A percentile compares a stretch with the other conserved stretches of the same genome.
Conservation (phyloP, 2,888 invertebrate genomes). For the Tiphia femorata region DNA sequence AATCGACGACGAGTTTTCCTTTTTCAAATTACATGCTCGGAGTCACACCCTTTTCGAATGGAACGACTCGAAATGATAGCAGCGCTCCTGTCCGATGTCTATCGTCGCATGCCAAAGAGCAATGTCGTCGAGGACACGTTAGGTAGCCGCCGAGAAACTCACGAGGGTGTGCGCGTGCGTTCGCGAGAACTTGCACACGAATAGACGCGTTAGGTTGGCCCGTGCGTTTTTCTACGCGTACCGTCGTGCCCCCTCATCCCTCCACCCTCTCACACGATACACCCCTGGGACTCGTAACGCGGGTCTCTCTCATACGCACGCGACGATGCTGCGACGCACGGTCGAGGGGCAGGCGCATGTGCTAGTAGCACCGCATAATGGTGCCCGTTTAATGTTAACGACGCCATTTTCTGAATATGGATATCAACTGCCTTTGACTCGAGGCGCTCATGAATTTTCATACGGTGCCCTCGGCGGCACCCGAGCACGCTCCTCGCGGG, state of each 20-base stretch:
- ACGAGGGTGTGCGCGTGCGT: slow-evolving; percentile 6
- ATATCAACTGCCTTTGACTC: slow-evolving; percentile 61
- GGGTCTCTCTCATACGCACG: slow-evolving; percentile 38
- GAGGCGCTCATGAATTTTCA: slow-evolving; percentile 64
- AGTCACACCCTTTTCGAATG: slow-evolving; percentile 61
- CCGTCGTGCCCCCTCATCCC: neutral
- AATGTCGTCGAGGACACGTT: slow-evolving; percentile 40
- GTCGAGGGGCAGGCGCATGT: slow-evolving; percentile 7
- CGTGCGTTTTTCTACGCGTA: neutral
- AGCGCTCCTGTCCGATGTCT: slow-evolving; percentile 44
- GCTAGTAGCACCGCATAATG: slow-evolving; percentile 56
- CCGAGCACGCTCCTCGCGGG: slow-evolving; percentile 24
- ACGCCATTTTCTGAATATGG: slow-evolving; percentile 66
- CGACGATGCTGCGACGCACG: slow-evolving; percentile 15
- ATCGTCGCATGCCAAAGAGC: slow-evolving; percentile 64
- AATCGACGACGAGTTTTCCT: slow-evolving; percentile 43
- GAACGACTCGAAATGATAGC: slow-evolving; percentile 62
- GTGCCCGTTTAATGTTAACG: slow-evolving; percentile 66
- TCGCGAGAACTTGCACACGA: neutral
- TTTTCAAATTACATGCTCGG: slow-evolving; percentile 54
- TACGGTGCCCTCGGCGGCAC: slow-evolving; percentile 42
- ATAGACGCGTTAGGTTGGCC: neutral
- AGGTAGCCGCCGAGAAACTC: slow-evolving; percentile 6
- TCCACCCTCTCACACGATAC: slow-evolving; percentile 1
- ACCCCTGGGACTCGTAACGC: slow-evolving; percentile 35